Evolutionary conservation across 2,113 vertebrate species (phyloP).

Genomic region (Varanus salvator): DNA sequence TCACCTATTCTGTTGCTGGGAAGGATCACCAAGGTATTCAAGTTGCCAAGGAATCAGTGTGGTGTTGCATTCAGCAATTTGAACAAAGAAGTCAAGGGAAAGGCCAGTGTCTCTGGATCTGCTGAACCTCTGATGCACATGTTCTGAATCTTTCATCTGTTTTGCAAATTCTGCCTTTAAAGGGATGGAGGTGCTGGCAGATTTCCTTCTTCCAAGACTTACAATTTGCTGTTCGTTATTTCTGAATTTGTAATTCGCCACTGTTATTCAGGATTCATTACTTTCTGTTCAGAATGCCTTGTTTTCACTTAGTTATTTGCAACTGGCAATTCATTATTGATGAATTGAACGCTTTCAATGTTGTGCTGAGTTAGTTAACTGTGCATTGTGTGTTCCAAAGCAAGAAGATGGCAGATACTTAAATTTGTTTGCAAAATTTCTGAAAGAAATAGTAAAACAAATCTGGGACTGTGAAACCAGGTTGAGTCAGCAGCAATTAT

Average conservation of each 20-base stretch:
- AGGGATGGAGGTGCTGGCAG: background rate
- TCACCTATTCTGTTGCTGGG: conserved; percentile 38
- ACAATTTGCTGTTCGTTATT: conserved; percentile 30
- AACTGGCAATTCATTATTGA: conserved; percentile 25
- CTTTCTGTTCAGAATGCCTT: background rate
- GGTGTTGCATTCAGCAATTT: background rate
- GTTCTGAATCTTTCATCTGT: background rate
- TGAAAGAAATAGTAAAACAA: background rate
- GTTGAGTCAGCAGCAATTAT: background rate
- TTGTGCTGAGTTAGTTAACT: background rate
- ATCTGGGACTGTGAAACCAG: background rate
- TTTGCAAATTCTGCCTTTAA: conserved; percentile 3
- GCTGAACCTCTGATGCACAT: background rate
- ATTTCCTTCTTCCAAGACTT: background rate
- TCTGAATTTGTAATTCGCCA: conserved; percentile 15
- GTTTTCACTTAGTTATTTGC: conserved; percentile 7
- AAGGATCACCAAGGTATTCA: background rate
- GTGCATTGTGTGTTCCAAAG: background rate
- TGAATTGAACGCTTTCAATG: conserved; percentile 14
- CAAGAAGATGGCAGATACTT: background rate
- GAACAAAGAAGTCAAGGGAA: background rate
- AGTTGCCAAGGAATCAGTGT: background rate
- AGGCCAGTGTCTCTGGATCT: conserved; percentile 5
- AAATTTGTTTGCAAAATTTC: conserved; percentile 4
- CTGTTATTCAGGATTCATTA: conserved; percentile 4